Base-by-base conservation (phyloP, 2,113 vertebrate genomes). In the Telmatochromis sp. region DNA sequence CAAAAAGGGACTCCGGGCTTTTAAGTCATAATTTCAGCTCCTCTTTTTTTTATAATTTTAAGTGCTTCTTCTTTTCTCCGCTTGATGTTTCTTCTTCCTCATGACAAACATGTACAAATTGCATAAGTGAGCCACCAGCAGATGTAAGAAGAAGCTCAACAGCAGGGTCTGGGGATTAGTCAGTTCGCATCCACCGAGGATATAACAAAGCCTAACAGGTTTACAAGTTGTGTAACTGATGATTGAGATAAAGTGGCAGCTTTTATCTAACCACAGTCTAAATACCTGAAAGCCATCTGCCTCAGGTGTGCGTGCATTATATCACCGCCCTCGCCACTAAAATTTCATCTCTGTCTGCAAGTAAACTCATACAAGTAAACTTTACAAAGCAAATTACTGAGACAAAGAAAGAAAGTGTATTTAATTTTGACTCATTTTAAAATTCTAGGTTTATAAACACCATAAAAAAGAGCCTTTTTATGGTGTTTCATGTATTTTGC, bases 191-290 rank as follows among this genome's bases (percentile, higher is more conserved):
- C 51, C 17, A 63, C 33, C 1, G 4, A 54, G 26, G 26, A 49
- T 31, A 14, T 26, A 73, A 57, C 31, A 23, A 82, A 79, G 21
- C 68, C 70, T 85, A 82, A 85, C 75, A 60, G 57, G 86, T 80
- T 89, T 91, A 89, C 85, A 85, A 42, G 63, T 90, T 95, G 90
- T 90, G 85, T 91, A 94, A 94, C 21, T 35, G 60, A 78, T 68
- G 21, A 81, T 54, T 57, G 49, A 81, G 8, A 81, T 85, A 85
- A 11, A 73, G 23, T n/a, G 54, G 63, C 60, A 54, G 57, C 40
- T 84, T 84, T 88, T 75, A 85, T 82, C 26, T 68, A 70, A 28
- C 45, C 49, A 21, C 55, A 45, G 54, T 89, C 45, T 82, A 23
- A 84, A 86, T 31, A 88, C 68, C 65, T 51, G 53, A 93, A 90